A percentile compares a stretch with the other conserved stretches of the same genome.
phyloP scores from a whole-genome alignment of 2,113 vertebrate genomes.

The Chlamydotis undulata region DNA sequence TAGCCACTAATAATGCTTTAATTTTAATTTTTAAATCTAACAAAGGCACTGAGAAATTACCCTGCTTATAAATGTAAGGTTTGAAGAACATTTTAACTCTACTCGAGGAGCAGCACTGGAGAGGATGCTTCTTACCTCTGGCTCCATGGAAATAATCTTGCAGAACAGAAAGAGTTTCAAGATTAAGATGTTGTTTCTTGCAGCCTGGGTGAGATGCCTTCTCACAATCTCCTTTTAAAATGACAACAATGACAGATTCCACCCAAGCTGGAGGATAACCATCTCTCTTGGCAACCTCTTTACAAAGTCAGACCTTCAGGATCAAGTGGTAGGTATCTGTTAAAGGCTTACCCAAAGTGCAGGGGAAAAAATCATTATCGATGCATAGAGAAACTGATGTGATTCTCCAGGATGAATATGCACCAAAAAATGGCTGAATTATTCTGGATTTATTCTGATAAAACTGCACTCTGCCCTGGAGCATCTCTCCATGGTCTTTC shows the following conservation, averaged over 20 bases:
- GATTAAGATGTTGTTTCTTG: background rate
- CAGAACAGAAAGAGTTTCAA: background rate
- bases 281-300: background rate
- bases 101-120: background rate
- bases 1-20: slow-evolving; percentile 15
- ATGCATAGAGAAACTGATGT: background rate
- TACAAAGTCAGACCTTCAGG: background rate
- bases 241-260: background rate
- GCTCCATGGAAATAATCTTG: background rate
- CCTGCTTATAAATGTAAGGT: background rate
- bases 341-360: background rate
- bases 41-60: background rate
- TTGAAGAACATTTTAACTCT: background rate
- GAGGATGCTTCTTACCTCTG: background rate
- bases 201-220: background rate
- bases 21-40: slow-evolving; percentile 30
- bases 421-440: background rate
- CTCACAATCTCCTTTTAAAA: background rate
- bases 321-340: background rate
- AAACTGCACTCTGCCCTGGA: background rate
- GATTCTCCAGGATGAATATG: background rate
- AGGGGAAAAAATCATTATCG: background rate
- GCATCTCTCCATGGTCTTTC: background rate
- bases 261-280: background rate
- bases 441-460: background rate